phyloP scores from a whole-genome alignment of 2,797 vertebrate genomes.

The Anguilla obscura region DNA sequence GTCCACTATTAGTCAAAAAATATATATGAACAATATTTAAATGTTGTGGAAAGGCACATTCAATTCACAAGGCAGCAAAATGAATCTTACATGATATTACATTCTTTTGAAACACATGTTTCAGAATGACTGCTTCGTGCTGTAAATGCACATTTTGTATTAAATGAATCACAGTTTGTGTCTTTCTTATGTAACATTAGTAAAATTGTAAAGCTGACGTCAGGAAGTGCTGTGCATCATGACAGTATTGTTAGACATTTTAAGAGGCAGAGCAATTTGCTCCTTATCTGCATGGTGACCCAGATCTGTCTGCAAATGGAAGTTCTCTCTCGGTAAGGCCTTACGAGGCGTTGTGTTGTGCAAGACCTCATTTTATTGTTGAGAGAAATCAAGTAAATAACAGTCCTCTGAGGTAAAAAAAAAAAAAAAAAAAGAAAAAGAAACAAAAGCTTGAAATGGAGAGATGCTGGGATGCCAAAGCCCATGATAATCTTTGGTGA shows the following conservation, averaged over 20 bases:
- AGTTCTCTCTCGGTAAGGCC: not conserved
- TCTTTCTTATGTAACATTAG: not conserved
- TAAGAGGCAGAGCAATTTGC: not conserved
- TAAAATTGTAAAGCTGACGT: not conserved
- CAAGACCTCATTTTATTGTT: constrained; percentile 20
- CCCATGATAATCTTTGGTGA: not conserved
- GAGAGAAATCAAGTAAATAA: constrained; percentile 25
- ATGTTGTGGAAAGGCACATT: not conserved
- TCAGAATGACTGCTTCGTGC: not conserved
- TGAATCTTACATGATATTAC: not conserved
- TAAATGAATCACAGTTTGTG: not conserved
- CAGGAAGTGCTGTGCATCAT: not conserved
- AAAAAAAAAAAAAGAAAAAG: not conserved
- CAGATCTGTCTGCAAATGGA: not conserved
- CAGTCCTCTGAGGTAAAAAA: not conserved
- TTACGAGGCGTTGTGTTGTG: not conserved
- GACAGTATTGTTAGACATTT: not conserved
- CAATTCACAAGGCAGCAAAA: not conserved
- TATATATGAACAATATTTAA: not conserved
- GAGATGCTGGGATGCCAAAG: not conserved
- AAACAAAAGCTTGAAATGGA: not conserved
- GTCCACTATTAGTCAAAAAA: not conserved
- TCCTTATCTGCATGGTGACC: not conserved
- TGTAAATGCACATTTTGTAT: not conserved
- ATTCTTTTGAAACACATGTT: not conserved